Percentiles rank a stretch among this genome's conserved stretches.
phyloP scores from a whole-genome alignment of 1,140 invertebrate species.

The Drosophila pseudoananassae region DNA sequence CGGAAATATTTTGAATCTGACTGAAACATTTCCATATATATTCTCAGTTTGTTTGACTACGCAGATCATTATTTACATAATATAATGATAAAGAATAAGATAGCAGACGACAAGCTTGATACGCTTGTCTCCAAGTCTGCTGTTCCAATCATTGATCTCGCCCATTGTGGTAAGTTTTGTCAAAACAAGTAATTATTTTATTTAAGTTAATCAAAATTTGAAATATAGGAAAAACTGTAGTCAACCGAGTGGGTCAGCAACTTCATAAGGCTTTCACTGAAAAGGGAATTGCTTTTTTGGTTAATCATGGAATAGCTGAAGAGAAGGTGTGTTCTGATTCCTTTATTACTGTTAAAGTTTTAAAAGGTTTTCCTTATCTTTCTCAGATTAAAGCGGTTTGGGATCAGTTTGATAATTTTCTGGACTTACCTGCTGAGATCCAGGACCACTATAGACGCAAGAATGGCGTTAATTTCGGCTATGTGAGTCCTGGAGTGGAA shows the following conservation, averaged over 20 bases:
- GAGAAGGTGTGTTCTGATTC: constrained; percentile 86
- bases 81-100: constrained; percentile 73
- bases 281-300: constrained; percentile 89
- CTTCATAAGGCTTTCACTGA: constrained; percentile 88
- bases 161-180: constrained; percentile 87
- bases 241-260: constrained; percentile 88
- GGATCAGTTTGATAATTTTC: constrained; percentile 88
- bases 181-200: neutral
- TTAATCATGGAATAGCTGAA: constrained; percentile 90
- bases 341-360: constrained; percentile 11
- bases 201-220: neutral
- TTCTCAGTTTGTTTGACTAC: constrained; percentile 17
- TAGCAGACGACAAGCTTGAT: constrained; percentile 82
- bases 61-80: constrained; percentile 4
- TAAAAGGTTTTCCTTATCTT: neutral
- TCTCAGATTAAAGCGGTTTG: constrained; percentile 87
- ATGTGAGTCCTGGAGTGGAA: constrained; percentile 86
- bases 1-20: neutral
- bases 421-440: constrained; percentile 86
- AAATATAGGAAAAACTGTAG: constrained; percentile 84
- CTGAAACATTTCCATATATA: constrained; percentile 4
- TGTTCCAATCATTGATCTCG: constrained; percentile 90
- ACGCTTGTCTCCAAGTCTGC: constrained; percentile 88
- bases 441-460: constrained; percentile 86
- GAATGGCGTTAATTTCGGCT: constrained; percentile 86